Conservation (phyloP, 2,797 vertebrate genomes). For the Adelosebastes latens region DNA sequence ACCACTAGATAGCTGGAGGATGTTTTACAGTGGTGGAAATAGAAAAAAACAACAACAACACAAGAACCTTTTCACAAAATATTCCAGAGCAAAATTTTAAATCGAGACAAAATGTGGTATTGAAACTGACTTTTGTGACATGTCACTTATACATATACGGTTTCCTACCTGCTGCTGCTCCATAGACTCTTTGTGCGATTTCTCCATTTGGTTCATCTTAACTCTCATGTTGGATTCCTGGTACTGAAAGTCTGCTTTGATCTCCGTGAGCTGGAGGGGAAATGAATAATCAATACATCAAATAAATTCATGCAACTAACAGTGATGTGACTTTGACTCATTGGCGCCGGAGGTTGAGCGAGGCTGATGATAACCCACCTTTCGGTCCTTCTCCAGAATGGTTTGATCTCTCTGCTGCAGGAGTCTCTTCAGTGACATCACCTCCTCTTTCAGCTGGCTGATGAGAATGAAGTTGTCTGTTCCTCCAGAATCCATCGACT, state of each 20-base stretch:
- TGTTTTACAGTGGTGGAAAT: not conserved
- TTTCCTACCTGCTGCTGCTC: constrained; percentile 92
- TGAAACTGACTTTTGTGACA: not conserved
- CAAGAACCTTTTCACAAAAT: not conserved
- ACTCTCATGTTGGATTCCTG: constrained; percentile 97
- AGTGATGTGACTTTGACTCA: not conserved
- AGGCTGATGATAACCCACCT: constrained; percentile 78
- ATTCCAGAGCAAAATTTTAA: not conserved
- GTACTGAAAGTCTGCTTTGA: constrained; percentile 99
- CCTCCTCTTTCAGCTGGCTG: constrained; percentile 99
- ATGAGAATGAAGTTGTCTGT: constrained; percentile 99
- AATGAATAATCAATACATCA: not conserved
- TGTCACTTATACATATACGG: not conserved
- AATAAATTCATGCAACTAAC: not conserved
- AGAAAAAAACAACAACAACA: not conserved
- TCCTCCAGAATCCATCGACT: constrained; percentile 98
- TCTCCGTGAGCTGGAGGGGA: constrained; percentile 89
- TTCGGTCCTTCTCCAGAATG: constrained; percentile 97
- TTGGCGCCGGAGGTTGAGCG: not conserved
- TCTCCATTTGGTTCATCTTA: constrained; percentile 99
- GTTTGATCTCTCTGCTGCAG: constrained; percentile 98
- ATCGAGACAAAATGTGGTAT: not conserved
- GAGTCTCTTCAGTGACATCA: constrained; percentile 97
- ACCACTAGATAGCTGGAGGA: not conserved
- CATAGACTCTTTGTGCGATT: constrained; percentile 96